Evolutionary conservation across 2,113 vertebrate species (phyloP), one percentile per base, ranked within the genome.

Genomic region (Podarcis raffonei): DNA sequence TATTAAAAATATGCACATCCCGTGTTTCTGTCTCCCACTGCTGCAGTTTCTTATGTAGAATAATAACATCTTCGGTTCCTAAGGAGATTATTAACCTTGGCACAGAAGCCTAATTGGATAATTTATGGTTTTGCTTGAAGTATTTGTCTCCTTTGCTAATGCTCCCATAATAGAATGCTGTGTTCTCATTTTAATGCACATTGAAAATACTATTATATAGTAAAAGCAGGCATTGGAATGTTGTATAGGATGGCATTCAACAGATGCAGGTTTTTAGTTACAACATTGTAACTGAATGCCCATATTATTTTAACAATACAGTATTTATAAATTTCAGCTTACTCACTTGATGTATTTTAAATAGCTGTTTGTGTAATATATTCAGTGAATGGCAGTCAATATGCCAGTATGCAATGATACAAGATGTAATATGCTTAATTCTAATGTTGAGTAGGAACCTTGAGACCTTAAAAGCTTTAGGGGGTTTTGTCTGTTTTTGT

Each of bases 51-150:
- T 32, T 72, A 25, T 84, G 30, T 53, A 74, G 18, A 84, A 84
- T 74, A 84, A 74, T 59, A n/a, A 74, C 30, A 74, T 84, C 35
- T 15, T 84, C 18, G 23, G 30, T 72, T 74, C 68, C 69, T 84
- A 57, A 74, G 20, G 83, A 84, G 69, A 84, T 84, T 57, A 74
- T 74, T 84, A 84, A 84, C 69, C 69, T 59, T 32, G n/a, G 69
- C 83, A 74, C 48, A 57, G 5, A 57, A 72, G 48, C 83, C 68
- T 84, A 84, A 74, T 72, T 84, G 69, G 48, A 84, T 74, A 84
- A 84, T 74, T 74, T 74, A 84, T 74, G 22, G 30, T 84, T 20
- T 74, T 57, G 42, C 69, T 84, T 18, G n/a, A 72, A 74, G 68
- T 25, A 57, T 84, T 84, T 57, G 68, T 59, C 18, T 74, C 42